Evolutionary conservation across 2,113 vertebrate species (phyloP), one percentile per base, ranked within the genome.

Genomic region (Limanda limanda): DNA sequence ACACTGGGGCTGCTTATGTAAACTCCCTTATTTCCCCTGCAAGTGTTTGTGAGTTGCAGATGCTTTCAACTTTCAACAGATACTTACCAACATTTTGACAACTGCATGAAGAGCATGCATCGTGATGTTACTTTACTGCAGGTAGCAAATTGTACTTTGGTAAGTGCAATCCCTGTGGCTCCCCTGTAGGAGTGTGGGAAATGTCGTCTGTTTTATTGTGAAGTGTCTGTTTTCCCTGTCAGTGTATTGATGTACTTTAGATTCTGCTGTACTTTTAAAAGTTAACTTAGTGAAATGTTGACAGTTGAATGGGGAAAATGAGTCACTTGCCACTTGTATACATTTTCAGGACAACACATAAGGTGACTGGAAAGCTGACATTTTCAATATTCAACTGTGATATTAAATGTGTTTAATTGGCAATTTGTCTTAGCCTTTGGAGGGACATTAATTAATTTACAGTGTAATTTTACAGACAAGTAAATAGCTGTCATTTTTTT

Each of bases 341-440:
- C 45, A 48, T 6, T 48, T 48, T 48, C 4, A 17, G 55, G 27
- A 68, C 54, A 66, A 62, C 48, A 69, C 21, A 47, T n/a, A 40
- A 21, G 45, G 6, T 48, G 17, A 4, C 1, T 18, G 15, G 45
- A 48, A 18, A 48, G 51, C 21, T 77, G 73, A 56, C 71, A 78
- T 76, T 82, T 86, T 76, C 47, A 55, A 35, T 71, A 61, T 78
- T 69, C 51, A 69, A 15, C 31, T 40, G 56, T 70, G 55, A 59
- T 69, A 76, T 85, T 72, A 79, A 84, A 63, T 78, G 48, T 58
- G 24, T 84, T 84, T 66, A 66, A 84, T 74, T 71, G 63, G 31
- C 51, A 31, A 7, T 85, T 78, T 14, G 7, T 54, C 62, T 20
- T 59, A 72, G 55, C 56, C 76, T 64, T 68, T 65, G 21, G 47